phyloP scores from a whole-genome alignment of 2,888 invertebrate species.

The Standfussiana lucernea region DNA sequence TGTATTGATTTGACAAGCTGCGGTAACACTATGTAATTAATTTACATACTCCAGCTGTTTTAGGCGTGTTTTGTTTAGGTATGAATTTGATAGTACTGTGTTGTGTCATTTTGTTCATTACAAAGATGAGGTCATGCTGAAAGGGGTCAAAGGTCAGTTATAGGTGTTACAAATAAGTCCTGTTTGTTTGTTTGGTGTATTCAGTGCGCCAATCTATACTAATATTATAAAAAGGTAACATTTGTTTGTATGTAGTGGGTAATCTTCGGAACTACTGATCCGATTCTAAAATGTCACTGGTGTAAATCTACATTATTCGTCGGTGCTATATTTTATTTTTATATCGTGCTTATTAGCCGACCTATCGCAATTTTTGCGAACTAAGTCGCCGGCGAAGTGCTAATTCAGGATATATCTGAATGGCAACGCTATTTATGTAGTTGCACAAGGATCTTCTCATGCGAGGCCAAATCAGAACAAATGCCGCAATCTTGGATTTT shows the following conservation, averaged over 20 bases:
- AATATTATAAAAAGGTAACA: too few relatives aligned
- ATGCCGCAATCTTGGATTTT: too few relatives aligned
- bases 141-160: slow-evolving; percentile 6
- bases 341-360: too few relatives aligned
- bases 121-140: slow-evolving; percentile 16
- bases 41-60: slow-evolving; percentile 2
- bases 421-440: neutral
- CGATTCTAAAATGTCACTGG: too few relatives aligned
- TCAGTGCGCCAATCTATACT: too few relatives aligned
- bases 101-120: slow-evolving; percentile 4
- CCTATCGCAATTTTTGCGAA: too few relatives aligned
- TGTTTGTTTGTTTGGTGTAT: slow-evolving; percentile 21
- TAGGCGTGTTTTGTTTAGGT: neutral
- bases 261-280: too few relatives aligned
- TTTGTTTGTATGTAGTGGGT: too few relatives aligned
- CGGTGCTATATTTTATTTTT: too few relatives aligned
- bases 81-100: slow-evolving; percentile 7
- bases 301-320: too few relatives aligned
- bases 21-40: slow-evolving; percentile 6
- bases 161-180: neutral
- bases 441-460: neutral
- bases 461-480: neutral
- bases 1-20: slow-evolving; percentile 27
- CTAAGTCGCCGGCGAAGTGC: too few relatives aligned
- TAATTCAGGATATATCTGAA: neutral